These are phyloP conservation scores for Parnassius orleans DNA, from an alignment of 2,888 invertebrate species.

Conservation along the genomic window DNA sequence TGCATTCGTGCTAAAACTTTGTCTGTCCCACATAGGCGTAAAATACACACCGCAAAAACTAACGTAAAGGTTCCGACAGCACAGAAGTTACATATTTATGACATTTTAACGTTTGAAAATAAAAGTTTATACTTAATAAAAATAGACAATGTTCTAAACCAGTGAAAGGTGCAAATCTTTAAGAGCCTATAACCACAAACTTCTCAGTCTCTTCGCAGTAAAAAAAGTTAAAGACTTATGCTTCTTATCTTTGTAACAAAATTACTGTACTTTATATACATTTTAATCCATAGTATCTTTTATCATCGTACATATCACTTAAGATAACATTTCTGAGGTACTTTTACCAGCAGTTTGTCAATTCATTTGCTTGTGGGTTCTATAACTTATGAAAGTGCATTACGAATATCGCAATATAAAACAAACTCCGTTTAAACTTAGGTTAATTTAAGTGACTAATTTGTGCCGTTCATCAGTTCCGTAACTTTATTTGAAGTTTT, in stretches of 20 bases:
- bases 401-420: too few relatives aligned
- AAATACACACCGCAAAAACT: conserved; percentile 7
- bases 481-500: too few relatives aligned
- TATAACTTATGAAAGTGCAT: too few relatives aligned
- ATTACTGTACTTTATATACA: conserved; percentile 30
- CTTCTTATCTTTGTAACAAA: conserved; percentile 37
- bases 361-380: too few relatives aligned
- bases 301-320: too few relatives aligned
- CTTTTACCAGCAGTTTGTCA: too few relatives aligned
- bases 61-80: conserved; percentile 14
- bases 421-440: too few relatives aligned
- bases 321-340: too few relatives aligned
- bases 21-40: conserved; percentile 3
- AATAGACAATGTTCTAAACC: conserved; percentile 56
- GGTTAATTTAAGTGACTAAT: too few relatives aligned
- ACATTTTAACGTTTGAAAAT: conserved; percentile 38
- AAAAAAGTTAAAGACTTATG: conserved; percentile 43
- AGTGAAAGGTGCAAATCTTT: conserved; percentile 59
- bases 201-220: conserved; percentile 54
- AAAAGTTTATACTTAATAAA: conserved; percentile 55
- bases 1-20: not conserved
- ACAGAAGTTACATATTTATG: conserved; percentile 21
- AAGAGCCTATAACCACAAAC: conserved; percentile 44
- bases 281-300: too few relatives aligned
- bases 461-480: too few relatives aligned